These are phyloP conservation scores for Drosophila barbarae DNA, from an alignment of 2,888 invertebrate genomes.

Conservation along the genomic window DNA sequence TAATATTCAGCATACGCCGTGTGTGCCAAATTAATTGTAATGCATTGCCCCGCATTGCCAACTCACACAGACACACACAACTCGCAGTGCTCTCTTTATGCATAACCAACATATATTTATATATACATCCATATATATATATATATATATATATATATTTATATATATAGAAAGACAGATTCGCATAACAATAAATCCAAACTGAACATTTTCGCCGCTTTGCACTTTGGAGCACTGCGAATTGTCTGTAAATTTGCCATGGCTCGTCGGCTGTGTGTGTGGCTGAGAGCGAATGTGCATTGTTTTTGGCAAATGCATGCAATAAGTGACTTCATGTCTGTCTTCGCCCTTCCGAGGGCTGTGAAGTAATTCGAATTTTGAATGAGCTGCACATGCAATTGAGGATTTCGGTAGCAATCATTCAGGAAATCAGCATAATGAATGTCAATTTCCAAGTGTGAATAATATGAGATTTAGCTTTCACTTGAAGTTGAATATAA, in stretches of 20 bases:
- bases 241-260: slow-evolving; percentile 56
- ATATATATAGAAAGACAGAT: slow-evolving; percentile 15
- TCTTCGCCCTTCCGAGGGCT: slow-evolving; percentile 24
- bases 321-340: slow-evolving; percentile 20
- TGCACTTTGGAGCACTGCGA: slow-evolving; percentile 40
- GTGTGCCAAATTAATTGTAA: slow-evolving; percentile 74
- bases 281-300: slow-evolving; percentile 15
- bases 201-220: slow-evolving; percentile 47
- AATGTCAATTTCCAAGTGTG: not conserved
- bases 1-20: slow-evolving; percentile 51
- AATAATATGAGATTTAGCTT: not conserved
- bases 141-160: not conserved
- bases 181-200: slow-evolving; percentile 66
- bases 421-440: slow-evolving; percentile 12
- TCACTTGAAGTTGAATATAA: not conserved
- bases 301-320: slow-evolving; percentile 45
- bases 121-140: slow-evolving; percentile 1
- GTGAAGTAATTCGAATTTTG: slow-evolving; percentile 19
- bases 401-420: slow-evolving; percentile 6
- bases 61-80: slow-evolving; percentile 13
- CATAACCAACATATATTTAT: slow-evolving; percentile 14
- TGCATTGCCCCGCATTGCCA: slow-evolving; percentile 56
- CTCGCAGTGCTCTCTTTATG: slow-evolving; percentile 4
- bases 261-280: slow-evolving; percentile 11
- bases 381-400: slow-evolving; percentile 16